Evolutionary conservation across 2,888 invertebrate species (phyloP).

Genomic region (Leptinotarsa juncta): DNA sequence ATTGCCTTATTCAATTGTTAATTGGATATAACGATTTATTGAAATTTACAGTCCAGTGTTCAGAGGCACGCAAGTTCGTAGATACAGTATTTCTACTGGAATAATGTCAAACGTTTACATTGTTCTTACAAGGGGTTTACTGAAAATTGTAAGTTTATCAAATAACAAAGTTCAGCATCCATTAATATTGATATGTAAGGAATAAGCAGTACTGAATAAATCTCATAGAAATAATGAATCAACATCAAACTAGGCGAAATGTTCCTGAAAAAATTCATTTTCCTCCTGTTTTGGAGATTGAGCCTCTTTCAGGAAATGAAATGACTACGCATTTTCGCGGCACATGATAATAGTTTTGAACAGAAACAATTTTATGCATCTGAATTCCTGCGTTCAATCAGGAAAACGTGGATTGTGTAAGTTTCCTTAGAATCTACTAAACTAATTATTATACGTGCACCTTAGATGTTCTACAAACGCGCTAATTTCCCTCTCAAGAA

Average conservation of each 20-base stretch:
- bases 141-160: not conserved
- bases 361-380: not conserved
- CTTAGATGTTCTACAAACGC: not conserved
- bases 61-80: constrained; percentile 10
- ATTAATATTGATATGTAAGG: too few species aligned
- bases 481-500: not conserved
- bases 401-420: not conserved
- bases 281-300: too few species aligned
- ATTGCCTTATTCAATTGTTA: constrained; percentile 26
- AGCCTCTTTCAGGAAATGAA: too few species aligned
- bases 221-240: too few species aligned
- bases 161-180: not conserved
- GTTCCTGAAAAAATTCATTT: too few species aligned
- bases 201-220: too few species aligned
- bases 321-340: too few species aligned
- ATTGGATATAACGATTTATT: constrained; percentile 28
- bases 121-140: not conserved
- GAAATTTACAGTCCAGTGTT: constrained; percentile 19
- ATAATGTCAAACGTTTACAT: not conserved
- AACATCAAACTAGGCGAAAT: too few species aligned
- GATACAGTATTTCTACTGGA: not conserved
- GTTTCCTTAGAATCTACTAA: not conserved
- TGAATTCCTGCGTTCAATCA: not conserved
- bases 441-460: not conserved
- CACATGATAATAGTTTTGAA: not conserved